Base-by-base conservation (phyloP, 2,888 invertebrate genomes). In the Dyspetes luteomarginatus region DNA sequence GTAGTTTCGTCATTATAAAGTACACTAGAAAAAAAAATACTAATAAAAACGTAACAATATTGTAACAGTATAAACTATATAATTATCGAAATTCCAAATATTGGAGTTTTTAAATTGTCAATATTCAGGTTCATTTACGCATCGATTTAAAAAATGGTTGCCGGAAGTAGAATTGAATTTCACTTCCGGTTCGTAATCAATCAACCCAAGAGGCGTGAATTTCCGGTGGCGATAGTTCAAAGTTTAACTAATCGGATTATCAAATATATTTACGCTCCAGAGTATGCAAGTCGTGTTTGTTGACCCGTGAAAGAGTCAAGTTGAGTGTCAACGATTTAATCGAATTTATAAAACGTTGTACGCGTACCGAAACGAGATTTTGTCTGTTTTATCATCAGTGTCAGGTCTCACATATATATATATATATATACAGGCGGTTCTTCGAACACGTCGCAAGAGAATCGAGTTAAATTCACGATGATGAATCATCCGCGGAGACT, bases 271-370 rank as follows among this genome's bases (percentile, higher is more conserved):
- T n/a, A n/a, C n/a, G n/a, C n/a, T n/a, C n/a, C n/a, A n/a, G n/a
- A n/a, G n/a, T n/a, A n/a, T 12, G 48, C 12, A 22, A 12, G 58
- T 71, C 19, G 24, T 52, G 43, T 58, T 24, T 15, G 48, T 15
- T n/a, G n/a, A n/a, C 9, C 73, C 48, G 26, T 50, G 74, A 45
- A 30, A 24, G 48, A 75, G 69, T 72, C 71, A 73, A 68, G 68
- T 78, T 26, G 67, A 50, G 60, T 80, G 80, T 72, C 79, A 80
- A 80, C 76, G 15, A 72, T 55, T 5, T 45, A 45, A 45, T 17
- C 30, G n/a, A n/a, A 7, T 56, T 15, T 30, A 4, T 30, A 30
- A 72, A 30, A 45, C 17, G 24, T 17, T 26, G 48, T 41, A 48
- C 26, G 30, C 4, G 36, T 15, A 36, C 41, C 64, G 1, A 64